Base-by-base conservation (phyloP, 2,113 vertebrate genomes). In the Orthonyx spaldingii region DNA sequence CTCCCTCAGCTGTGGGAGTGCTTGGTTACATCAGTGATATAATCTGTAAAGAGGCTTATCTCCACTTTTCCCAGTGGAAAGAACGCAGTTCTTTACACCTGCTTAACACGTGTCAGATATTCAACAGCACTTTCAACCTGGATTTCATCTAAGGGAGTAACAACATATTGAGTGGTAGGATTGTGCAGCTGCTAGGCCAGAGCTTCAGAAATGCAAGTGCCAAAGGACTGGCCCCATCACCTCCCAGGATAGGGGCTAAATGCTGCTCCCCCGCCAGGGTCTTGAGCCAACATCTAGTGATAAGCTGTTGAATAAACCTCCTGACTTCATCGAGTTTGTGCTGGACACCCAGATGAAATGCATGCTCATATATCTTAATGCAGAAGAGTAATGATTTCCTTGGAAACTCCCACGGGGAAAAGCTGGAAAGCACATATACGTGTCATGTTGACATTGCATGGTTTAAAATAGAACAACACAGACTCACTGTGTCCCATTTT, bases 341-440 rank as follows among this genome's bases (percentile, higher is more conserved):
- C 33, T 21, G 52, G 41, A 49, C 37, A 6, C 1, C 2, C 32
- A 39, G 47, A 5, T 55, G 39, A 64, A 61, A 49, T 3, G 18
- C 7, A 1, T 1, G 15, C 57, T 59, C 17, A 4, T 7, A n/a
- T 11, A 12, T 27, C 19, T 57, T 1, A 21, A 11, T 50, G 69
- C 22, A 50, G 55, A 24, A 27, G 30, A 22, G 28, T 30, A 55
- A 17, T 21, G 12, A 1, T 59, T 66, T 65, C n/a, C 12, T 10
- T 15, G 50, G 17, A 27, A 35, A n/a, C 13, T 71, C 21, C 20
- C 11, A 3, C 0, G 21, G 32, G 28, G 16, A 8, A 64, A 35
- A 28, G 53, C 20, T 1, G 1, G 26, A 37, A 37, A n/a, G 49
- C n/a, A 5, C 0, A 0, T 11, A 23, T 4, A 1, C 0, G 7